Evolutionary conservation across 2,888 invertebrate genomes (phyloP).

Genomic region (Phoronis australis): DNA sequence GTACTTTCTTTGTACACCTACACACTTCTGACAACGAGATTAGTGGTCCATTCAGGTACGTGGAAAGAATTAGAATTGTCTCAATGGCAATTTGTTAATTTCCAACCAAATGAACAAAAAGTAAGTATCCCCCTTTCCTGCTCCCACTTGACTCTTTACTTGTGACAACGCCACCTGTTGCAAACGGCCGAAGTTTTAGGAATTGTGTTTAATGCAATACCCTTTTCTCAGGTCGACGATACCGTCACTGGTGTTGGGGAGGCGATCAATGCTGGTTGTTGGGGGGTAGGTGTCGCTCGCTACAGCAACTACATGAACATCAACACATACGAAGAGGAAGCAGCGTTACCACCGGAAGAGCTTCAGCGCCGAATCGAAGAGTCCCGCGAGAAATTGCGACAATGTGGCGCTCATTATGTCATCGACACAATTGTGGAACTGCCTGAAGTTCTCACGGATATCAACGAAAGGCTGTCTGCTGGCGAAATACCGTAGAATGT

Average conservation of each 20-base stretch:
- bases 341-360: slow-evolving; percentile 27
- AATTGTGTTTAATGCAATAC: too few species aligned
- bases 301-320: slow-evolving; percentile 53
- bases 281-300: slow-evolving; percentile 51
- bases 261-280: slow-evolving; percentile 51
- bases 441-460: slow-evolving; percentile 46
- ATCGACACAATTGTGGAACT: slow-evolving; percentile 48
- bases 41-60: too few species aligned
- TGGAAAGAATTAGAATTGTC: too few species aligned
- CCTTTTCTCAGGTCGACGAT: slow-evolving; percentile 40
- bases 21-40: too few species aligned
- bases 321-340: slow-evolving; percentile 38
- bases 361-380: slow-evolving; percentile 25
- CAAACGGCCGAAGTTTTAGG: too few species aligned
- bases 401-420: slow-evolving; percentile 52
- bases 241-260: slow-evolving; percentile 48
- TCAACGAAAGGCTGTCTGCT: slow-evolving; percentile 39
- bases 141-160: too few species aligned
- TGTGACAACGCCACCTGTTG: too few species aligned
- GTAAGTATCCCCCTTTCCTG: too few species aligned
- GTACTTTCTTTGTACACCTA: too few species aligned
- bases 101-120: too few species aligned
- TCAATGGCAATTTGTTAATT: too few species aligned
- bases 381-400: slow-evolving; percentile 35
- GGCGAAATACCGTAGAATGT: slow-evolving; percentile 40